Conservation (phyloP, 1,140 invertebrate species). For the Araneus ventricosus region DNA sequence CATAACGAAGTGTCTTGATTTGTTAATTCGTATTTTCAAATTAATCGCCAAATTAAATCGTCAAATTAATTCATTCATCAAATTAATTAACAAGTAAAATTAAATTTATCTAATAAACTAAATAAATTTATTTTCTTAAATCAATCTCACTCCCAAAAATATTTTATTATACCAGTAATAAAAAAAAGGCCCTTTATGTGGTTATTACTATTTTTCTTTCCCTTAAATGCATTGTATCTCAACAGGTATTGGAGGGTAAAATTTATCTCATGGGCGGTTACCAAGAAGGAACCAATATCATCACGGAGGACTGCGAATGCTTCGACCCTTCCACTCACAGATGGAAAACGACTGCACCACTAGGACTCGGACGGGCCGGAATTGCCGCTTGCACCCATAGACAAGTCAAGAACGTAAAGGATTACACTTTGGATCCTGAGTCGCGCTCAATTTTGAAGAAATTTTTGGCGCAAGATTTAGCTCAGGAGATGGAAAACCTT, state of each 20-base stretch:
- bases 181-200: neutral
- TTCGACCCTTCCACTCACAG: neutral
- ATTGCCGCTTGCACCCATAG: neutral
- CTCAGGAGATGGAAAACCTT: neutral
- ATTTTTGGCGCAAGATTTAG: neutral
- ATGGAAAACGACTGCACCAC: neutral
- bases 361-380: neutral
- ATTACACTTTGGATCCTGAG: neutral
- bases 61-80: too few species aligned
- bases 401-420: neutral
- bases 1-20: too few species aligned
- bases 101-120: too few species aligned
- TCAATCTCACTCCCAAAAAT: too few species aligned
- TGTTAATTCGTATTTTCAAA: too few species aligned
- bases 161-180: too few species aligned
- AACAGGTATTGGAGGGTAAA: conserved; percentile 1
- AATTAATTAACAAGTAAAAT: too few species aligned
- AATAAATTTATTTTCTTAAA: too few species aligned
- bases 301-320: neutral
- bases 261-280: conserved; percentile 14
- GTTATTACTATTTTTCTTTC: too few species aligned
- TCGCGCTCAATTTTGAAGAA: neutral
- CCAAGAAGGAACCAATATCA: neutral
- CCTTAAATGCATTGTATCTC: too few species aligned
- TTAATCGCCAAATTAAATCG: too few species aligned